phyloP scores from a whole-genome alignment of 2,113 vertebrate species.

The Arvicanthis niloticus region DNA sequence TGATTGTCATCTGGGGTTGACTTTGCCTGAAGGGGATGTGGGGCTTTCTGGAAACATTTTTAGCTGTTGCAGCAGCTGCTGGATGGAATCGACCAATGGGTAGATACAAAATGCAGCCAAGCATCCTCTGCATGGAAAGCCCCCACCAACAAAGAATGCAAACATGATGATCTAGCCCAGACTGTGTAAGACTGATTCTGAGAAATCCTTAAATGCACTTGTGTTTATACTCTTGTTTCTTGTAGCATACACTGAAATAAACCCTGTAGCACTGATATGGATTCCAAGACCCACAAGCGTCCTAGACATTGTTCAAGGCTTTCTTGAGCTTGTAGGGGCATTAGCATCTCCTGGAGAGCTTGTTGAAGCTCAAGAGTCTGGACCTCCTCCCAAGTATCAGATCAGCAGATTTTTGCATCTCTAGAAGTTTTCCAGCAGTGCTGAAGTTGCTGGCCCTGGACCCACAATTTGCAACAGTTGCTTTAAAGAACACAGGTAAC shows the following conservation, averaged over 20 bases:
- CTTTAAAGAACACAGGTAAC: not conserved
- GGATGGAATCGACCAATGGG: not conserved
- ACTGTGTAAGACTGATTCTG: not conserved
- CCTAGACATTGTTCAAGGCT: not conserved
- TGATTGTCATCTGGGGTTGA: not conserved
- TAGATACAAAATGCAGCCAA: not conserved
- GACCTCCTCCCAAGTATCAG: not conserved
- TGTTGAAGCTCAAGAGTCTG: not conserved
- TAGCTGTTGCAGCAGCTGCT: not conserved
- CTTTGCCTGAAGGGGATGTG: not conserved
- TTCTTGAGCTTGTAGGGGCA: not conserved
- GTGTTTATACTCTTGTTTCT: not conserved
- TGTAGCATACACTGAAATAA: not conserved
- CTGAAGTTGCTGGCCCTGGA: not conserved
- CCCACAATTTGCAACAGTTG: not conserved
- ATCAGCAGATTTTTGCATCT: not conserved
- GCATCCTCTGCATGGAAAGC: not conserved
- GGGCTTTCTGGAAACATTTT: not conserved
- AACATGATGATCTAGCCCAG: not conserved
- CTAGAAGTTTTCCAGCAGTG: not conserved
- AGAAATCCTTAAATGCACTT: slow-evolving; percentile 20
- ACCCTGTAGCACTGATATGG: too few species aligned
- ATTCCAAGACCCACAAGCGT: not conserved
- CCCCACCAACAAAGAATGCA: not conserved
- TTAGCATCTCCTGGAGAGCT: not conserved